phyloP scores from a whole-genome alignment of 2,797 vertebrate genomes.

The Semotilus atromaculatus region DNA sequence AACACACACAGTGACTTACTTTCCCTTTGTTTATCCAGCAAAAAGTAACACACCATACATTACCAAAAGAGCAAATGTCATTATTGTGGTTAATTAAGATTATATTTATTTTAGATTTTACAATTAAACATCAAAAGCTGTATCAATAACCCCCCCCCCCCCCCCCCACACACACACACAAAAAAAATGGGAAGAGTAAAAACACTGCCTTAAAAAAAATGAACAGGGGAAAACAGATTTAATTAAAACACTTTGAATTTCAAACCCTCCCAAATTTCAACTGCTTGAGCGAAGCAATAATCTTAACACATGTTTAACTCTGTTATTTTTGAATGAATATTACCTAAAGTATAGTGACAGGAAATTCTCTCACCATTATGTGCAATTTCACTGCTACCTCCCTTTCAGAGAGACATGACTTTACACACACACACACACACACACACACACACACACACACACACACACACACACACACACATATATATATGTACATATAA shows the following conservation, averaged over 20 bases:
- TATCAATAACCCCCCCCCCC: not conserved
- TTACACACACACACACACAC: too few species aligned
- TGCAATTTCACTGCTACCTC: not conserved
- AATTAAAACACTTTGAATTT: not conserved
- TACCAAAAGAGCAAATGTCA: not conserved
- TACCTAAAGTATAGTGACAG: not conserved
- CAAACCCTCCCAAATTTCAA: not conserved
- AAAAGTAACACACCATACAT: not conserved
- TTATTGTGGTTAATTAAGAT: constrained; percentile 1
- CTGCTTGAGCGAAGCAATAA: not conserved
- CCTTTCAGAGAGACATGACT: not conserved
- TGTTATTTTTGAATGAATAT: too few species aligned
- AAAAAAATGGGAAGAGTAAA: not conserved
- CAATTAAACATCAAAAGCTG: not conserved
- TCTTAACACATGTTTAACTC: not conserved
- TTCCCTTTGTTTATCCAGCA: constrained; percentile 6
- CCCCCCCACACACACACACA: too few species aligned
- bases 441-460: too few species aligned
- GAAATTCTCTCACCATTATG: not conserved
- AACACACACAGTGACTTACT: not conserved
- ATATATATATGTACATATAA: too few species aligned
- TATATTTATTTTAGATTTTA: constrained; percentile 16
- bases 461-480: too few species aligned
- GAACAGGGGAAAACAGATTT: not conserved
- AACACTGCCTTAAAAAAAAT: not conserved